A percentile compares a stretch with the other conserved stretches of the same genome.
These are phyloP conservation scores for Tenrec ecaudatus DNA, from an alignment of 2,113 vertebrate species.

Conservation along the genomic window DNA sequence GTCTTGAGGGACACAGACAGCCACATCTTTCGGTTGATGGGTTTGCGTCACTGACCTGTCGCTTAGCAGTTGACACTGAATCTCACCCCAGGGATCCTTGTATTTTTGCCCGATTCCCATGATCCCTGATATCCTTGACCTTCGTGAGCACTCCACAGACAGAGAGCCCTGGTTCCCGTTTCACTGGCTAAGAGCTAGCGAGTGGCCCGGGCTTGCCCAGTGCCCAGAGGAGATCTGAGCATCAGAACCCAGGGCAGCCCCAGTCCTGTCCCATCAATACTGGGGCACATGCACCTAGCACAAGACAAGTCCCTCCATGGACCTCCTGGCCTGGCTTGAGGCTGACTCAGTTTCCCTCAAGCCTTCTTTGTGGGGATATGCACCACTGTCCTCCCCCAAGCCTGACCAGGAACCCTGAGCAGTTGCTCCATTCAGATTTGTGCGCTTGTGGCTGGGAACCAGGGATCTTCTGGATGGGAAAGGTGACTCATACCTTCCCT, in stretches of 20 bases:
- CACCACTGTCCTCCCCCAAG: accelerated
- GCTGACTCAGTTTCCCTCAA: neutral
- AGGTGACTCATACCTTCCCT: neutral
- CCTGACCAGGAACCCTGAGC: accelerated
- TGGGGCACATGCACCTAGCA: neutral
- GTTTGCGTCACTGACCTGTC: neutral
- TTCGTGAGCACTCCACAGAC: neutral
- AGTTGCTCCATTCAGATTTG: neutral
- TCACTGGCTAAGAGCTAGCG: neutral
- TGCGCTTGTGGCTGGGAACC: neutral
- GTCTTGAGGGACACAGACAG: neutral
- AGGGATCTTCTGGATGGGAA: neutral
- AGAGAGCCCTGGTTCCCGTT: neutral
- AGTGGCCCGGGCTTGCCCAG: neutral
- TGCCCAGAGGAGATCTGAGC: neutral
- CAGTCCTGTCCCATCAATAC: neutral
- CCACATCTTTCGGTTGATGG: neutral
- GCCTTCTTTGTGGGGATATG: neutral
- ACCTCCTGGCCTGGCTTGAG: neutral
- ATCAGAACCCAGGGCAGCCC: neutral
- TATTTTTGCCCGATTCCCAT: neutral
- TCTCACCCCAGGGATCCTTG: neutral
- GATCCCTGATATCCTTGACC: neutral
- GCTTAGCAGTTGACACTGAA: neutral
- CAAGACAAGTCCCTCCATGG: accelerated